Evolutionary conservation across 2,797 vertebrate genomes (phyloP), one percentile per base, ranked within the genome.

Genomic region (Acanthurus lineatus): DNA sequence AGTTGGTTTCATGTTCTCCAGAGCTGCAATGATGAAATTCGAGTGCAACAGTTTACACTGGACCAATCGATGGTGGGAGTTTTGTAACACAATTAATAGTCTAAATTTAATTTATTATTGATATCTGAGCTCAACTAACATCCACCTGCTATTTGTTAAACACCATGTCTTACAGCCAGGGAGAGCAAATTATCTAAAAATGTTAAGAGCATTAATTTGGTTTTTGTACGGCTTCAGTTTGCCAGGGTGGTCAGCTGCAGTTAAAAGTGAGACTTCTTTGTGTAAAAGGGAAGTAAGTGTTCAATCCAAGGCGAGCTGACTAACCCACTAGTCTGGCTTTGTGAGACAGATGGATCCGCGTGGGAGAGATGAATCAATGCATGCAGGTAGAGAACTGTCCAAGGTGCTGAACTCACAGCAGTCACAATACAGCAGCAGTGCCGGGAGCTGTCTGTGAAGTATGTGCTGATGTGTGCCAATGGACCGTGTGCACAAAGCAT

Each of bases 1-100:
- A 69, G 66, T 74, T 77, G 74, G 84, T 89, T 85, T 90, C 76
- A 74, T 81, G 75, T 88, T 92, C 86, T 80, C 73, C 63, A 35
- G 47, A 79, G 82, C 54, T 70, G 59, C 61, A 67, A 52, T 79
- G 61, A 84, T 83, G 89, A 87, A 91, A 92, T 61, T 85, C 42
- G 77, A 91, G 88, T 59, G 72, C 75, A 86, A 88, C 74, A 74
- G 65, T 85, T 88, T 78, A 84, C 81, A 69, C 69, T 35, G 56
- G 64, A 58, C 60, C 42, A 68, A 89, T 91, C 88, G 8, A 91
- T 90, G 71, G 19, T 4, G 22, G 52, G 67, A 59, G 70, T 81
- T 86, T 86, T 82, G 73, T 76, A 85, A 75, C 53, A 67, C 76
- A 85, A 88, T 88, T 91, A 88, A 91, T 85, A 77, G 56, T 74